Base-by-base conservation (phyloP, 1,140 invertebrate species). In the Vanessa tameamea region DNA sequence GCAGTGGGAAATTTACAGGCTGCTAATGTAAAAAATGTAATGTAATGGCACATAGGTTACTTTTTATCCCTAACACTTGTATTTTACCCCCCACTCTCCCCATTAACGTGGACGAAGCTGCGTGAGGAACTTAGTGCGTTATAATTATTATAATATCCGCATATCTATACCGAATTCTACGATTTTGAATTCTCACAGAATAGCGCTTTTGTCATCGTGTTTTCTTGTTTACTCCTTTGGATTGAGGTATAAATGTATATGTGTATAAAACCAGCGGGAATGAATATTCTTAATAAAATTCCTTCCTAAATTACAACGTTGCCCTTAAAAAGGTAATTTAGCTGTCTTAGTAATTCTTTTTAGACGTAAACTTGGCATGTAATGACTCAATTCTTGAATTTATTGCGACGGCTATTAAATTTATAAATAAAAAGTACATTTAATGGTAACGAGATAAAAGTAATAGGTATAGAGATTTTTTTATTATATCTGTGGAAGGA, bases 321-420 rank as follows among this genome's bases (percentile, higher is more conserved):
- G 47, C 55, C 57, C 20, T 69, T 63, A 63, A 69, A 69, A 69
- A 48, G 31, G 68, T 61, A 69, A 69, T 69, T 69, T 63, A 69
- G 43, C 43, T 14, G 26, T 13, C 16, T 63, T 43, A 69, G 43
- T 69, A 63, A 69, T 63, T 69, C 68, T 20, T 23, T 20, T 47
- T 14, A 63, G 57, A 57, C 68, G 15, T 69, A 61, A 63, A 69
- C 47, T 61, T 61, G 57, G 13, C 57, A 69, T 20, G 47, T 69
- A 69, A 69, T 50, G 68, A 50, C 68, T 69, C 57, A 61, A 69
- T 69, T 69, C 48, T 23, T 26, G 20, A 69, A 69, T 69, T 69
- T 69, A 69, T 50, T 47, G 15, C 20, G 57, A 37, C 1, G 57
- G 20, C 57, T 63, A 50, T 69, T 69, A 69, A 69, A 57, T 69